These are phyloP conservation scores for Zelleria hepariella DNA, from an alignment of 2,888 invertebrate genomes.

Conservation along the genomic window DNA sequence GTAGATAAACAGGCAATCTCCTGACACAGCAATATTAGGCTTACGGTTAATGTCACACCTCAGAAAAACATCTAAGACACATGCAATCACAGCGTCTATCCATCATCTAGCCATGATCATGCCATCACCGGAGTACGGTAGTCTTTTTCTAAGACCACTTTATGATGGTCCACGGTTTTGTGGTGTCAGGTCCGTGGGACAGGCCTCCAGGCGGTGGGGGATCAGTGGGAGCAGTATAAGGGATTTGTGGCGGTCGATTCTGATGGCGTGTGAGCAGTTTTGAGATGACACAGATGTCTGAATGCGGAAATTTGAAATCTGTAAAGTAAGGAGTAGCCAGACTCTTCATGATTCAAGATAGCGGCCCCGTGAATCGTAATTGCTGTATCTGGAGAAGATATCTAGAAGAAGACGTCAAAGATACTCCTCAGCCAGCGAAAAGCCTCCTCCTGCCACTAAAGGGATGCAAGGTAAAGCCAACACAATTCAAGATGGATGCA, in stretches of 20 bases:
- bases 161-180: background rate
- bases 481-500: too few species aligned
- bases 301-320: background rate
- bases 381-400: too few species aligned
- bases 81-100: background rate
- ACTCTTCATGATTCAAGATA: too few species aligned
- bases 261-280: background rate
- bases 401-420: too few species aligned
- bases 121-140: background rate
- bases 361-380: too few species aligned
- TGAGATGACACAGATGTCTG: background rate
- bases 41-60: background rate
- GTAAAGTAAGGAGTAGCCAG: too few species aligned
- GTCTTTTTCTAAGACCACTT: background rate
- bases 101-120: slow-evolving; percentile 3
- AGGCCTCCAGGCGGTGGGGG: background rate
- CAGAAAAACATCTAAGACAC: slow-evolving; percentile 1
- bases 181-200: background rate
- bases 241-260: background rate
- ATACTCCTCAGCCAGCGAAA: too few species aligned
- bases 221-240: background rate
- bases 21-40: background rate
- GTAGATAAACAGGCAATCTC: background rate
- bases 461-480: too few species aligned
- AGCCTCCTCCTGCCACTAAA: too few species aligned